A percentile compares a stretch with the other conserved stretches of the same genome.
phyloP scores from a whole-genome alignment of 1,140 invertebrate genomes.

The Pseudomyrmex cubaensis region DNA sequence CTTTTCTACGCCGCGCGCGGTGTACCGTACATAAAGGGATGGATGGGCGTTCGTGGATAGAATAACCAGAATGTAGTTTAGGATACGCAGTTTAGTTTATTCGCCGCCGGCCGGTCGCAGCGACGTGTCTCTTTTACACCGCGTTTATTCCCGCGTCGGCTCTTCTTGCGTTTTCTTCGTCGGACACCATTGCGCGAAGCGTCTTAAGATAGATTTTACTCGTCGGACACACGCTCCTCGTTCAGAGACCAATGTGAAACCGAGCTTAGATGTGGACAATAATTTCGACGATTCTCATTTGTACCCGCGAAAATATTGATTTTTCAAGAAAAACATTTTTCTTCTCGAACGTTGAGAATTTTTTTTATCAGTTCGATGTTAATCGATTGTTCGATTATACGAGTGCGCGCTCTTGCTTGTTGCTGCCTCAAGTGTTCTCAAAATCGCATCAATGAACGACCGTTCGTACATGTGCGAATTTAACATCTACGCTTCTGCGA shows the following conservation, averaged over 20 bases:
- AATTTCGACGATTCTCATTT: not conserved
- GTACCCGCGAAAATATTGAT: too few relatives aligned
- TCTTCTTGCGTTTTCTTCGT: not conserved
- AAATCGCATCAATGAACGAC: conserved; percentile 7
- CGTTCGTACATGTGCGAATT: not conserved
- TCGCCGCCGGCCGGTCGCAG: not conserved
- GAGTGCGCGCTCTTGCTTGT: too few relatives aligned
- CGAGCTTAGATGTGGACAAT: not conserved
- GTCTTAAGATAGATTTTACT: conserved; percentile 53
- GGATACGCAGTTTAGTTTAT: conserved; percentile 21
- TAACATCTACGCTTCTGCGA: not conserved
- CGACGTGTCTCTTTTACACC: conserved; percentile 22
- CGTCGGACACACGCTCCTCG: conserved; percentile 9
- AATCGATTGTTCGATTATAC: not conserved
- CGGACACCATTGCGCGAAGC: conserved; percentile 9
- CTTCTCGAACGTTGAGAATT: not conserved
- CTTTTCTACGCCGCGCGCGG: conserved; percentile 79
- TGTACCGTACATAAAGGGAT: conserved; percentile 60
- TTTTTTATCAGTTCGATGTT: not conserved
- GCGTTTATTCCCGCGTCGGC: conserved; percentile 4
- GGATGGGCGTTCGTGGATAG: conserved; percentile 20
- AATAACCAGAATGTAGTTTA: conserved; percentile 26
- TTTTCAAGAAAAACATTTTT: not conserved
- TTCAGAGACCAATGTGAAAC: not conserved
- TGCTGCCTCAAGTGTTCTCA: not conserved